phyloP scores from a whole-genome alignment of 2,113 vertebrate genomes.

The Gymnocephalus cernua region DNA sequence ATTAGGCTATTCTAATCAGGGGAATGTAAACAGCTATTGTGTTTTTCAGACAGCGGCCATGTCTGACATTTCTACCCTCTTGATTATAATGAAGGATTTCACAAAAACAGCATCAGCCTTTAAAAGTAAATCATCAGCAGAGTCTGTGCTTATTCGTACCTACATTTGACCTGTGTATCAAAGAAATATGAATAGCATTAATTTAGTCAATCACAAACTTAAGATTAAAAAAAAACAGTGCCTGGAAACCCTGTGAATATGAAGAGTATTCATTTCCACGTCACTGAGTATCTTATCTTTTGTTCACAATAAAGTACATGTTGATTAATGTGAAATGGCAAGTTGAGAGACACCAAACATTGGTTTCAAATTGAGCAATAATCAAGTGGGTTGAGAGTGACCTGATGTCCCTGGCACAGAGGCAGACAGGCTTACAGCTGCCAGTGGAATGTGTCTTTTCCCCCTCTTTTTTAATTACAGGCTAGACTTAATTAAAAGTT shows the following conservation, averaged over 20 bases:
- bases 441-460: slow-evolving; percentile 26
- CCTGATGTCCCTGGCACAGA: slow-evolving; percentile 44
- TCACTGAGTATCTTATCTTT: slow-evolving; percentile 42
- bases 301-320: slow-evolving; percentile 49
- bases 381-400: slow-evolving; percentile 68
- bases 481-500: slow-evolving; percentile 76
- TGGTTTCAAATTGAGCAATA: slow-evolving; percentile 52
- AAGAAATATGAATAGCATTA: not conserved
- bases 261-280: slow-evolving; percentile 37
- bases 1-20: slow-evolving; percentile 18
- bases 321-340: slow-evolving; percentile 69
- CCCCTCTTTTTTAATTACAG: slow-evolving; percentile 62
- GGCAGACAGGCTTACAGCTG: slow-evolving; percentile 57
- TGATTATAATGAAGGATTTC: slow-evolving; percentile 34
- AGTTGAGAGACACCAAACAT: slow-evolving; percentile 41
- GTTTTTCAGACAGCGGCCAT: not conserved
- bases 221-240: not conserved
- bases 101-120: not conserved
- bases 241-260: not conserved
- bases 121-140: not conserved
- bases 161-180: not conserved
- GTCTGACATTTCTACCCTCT: not conserved
- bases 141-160: not conserved
- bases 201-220: slow-evolving; percentile 46
- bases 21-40: slow-evolving; percentile 24